Base-by-base conservation (phyloP, 2,797 vertebrate species). In the Hemitrygon akajei region DNA sequence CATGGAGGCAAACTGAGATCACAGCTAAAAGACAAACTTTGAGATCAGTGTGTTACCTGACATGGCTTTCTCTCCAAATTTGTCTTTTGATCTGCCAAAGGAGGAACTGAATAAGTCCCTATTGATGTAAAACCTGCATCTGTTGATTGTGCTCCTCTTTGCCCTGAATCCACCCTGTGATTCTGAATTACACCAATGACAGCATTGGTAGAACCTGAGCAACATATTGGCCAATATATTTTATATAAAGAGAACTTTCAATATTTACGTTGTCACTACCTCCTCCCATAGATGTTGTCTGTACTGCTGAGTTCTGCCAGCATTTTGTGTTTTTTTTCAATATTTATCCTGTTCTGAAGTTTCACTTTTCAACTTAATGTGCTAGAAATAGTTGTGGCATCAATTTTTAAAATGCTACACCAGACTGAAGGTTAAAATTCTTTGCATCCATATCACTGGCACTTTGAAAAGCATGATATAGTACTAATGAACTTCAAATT, bases 401-500 rank as follows among this genome's bases (percentile, higher is more conserved):
- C 80, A 86, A 86, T 84, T 69, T 69, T 47, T 40, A 25, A 84
- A 84, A 47, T 11, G 40, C 14, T 30, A 22, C 22, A 58, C 12
- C 81, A 58, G 47, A 7, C 30, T 16, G n/a, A 79, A 37, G 34
- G 34, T 30, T 11, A 11, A 86, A 86, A 86, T 56, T 60, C 16
- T 11, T 27, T n/a, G 58, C 16, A 63, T 30, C 58, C 40, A 47
- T 47, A 47, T 56, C 47, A 40, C 9, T 58, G 25, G 81, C 14
- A 27, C 2, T 27, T 84, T 27, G 81, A 3, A 56, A 84, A 56
- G 10, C 81, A 40, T 81, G 3, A 40, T 20, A 25, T 80, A 22
- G 22, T 58, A 56, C 56, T 25, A 58, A 25, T 25, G 22, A 91
- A 25, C 7, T 47, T 73, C 66, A 1, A 0, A 0, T 0, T 0